Evolutionary conservation across 2,797 vertebrate species (phyloP).

Genomic region (Orestias chungarensis): DNA sequence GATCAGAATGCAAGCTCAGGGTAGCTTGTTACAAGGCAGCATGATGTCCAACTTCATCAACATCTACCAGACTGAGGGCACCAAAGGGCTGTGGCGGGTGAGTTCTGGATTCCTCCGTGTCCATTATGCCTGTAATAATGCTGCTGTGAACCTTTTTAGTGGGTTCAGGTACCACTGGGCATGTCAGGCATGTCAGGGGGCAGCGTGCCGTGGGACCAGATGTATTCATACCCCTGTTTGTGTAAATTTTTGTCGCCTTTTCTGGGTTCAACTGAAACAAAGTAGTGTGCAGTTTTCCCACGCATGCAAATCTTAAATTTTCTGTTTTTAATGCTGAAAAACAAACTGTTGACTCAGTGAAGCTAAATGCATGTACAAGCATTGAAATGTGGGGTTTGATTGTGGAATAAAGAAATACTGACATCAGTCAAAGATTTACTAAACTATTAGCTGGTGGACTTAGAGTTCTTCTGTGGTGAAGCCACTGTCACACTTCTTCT

Average conservation of each 20-base stretch:
- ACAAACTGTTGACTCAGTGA: too few relatives aligned
- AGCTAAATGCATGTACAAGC: too few relatives aligned
- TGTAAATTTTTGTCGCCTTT: too few relatives aligned
- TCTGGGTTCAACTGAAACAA: not conserved
- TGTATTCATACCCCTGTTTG: not conserved
- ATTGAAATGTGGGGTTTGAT: too few relatives aligned
- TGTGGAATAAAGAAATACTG: too few relatives aligned
- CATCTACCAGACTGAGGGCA: constrained; percentile 96
- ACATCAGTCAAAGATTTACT: not conserved
- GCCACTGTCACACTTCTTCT: not conserved
- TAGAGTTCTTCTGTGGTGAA: not conserved
- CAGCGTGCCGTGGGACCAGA: too few relatives aligned
- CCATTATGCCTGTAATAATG: not conserved
- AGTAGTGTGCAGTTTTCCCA: not conserved
- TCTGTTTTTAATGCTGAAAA: too few relatives aligned
- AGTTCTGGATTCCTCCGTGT: constrained; percentile 49
- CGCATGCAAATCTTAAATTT: not conserved
- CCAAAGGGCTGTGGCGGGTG: constrained; percentile 93
- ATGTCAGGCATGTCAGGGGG: too few relatives aligned
- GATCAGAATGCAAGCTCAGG: constrained; percentile 98
- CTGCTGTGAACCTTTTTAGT: not conserved
- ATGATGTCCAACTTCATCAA: constrained; percentile 98
- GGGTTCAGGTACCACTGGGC: not conserved
- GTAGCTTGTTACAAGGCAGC: constrained; percentile 91
- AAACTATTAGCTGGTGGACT: not conserved